phyloP scores from a whole-genome alignment of 2,113 vertebrate species.

The Varanus komodoensis region DNA sequence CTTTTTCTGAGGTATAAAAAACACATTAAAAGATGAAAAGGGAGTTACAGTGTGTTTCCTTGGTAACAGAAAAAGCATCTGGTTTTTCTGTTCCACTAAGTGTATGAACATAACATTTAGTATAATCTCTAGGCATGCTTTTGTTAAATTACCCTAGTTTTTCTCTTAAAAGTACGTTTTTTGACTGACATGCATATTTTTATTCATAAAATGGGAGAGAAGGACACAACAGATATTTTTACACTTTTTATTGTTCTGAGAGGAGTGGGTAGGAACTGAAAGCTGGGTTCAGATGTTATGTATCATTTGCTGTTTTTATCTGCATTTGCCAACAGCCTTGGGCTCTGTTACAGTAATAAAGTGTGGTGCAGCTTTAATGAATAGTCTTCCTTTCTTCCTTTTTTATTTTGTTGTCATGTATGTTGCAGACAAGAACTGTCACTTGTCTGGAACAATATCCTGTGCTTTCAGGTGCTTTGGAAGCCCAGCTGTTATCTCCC shows the following conservation, averaged over 20 bases:
- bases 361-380: not conserved
- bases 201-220: not conserved
- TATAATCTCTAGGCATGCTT: not conserved
- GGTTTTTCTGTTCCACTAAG: not conserved
- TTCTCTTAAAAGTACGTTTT: not conserved
- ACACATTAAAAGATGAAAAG: not conserved
- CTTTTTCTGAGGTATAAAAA: constrained; percentile 4
- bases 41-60: not conserved
- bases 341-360: not conserved
- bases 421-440: not conserved
- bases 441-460: not conserved
- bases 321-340: not conserved
- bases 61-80: not conserved
- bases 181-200: not conserved
- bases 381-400: not conserved
- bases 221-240: not conserved
- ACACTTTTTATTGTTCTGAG: not conserved
- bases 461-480: not conserved
- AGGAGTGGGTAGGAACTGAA: not conserved
- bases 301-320: not conserved
- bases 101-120: not conserved
- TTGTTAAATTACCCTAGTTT: not conserved
- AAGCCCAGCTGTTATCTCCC: not conserved
- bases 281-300: not conserved
- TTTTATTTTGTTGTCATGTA: not conserved